Base-by-base conservation (phyloP, 2,888 invertebrate species). In the Pimpla rufipes region DNA sequence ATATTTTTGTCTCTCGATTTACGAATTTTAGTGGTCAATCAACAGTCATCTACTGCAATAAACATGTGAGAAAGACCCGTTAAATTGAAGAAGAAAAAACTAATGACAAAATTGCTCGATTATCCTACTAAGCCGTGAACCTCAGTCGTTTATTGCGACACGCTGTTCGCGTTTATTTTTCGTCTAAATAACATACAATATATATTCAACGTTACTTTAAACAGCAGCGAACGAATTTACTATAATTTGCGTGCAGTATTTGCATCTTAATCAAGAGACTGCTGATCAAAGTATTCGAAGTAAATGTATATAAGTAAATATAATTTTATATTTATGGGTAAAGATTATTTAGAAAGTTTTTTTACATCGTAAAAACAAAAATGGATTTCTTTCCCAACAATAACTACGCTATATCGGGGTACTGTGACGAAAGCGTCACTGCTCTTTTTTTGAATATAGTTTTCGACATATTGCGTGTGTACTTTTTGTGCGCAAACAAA, bases 221-320 rank as follows among this genome's bases (percentile, higher is more conserved):
- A 57, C 75, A 81, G 79, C 81, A 81, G 78, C 74, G 70, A 71
- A 81, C 57, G 35, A 71, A 81, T 68, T 80, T 83, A 62, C 67
- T 83, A 80, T 73, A 42, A 76, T 75, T 81, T 81, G 47, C 50
- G 70, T 83, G 87, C 90, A 91, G 91, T 91, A 91, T 91, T 91
- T 88, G 86, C 89, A 89, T 88, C 88, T 87, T 89, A 85, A 89
- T 86, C 71, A 89, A 89, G 89, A 91, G 91, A 91, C 90, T 91
- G 90, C 88, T 88, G 88, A 90, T 90, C 85, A 85, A 88, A 91
- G 88, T 91, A 91, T 91, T 91, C 87, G 86, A 89, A 85, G 81
- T 82, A 85, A 89, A 88, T 92, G 91, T 91, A 92, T 90, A 92
- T 92, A 92, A 90, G 83, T 90, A 87, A 89, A 89, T 89, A 89